Conservation (phyloP, 2,797 vertebrate species). For the Ptychadena robeensis region DNA sequence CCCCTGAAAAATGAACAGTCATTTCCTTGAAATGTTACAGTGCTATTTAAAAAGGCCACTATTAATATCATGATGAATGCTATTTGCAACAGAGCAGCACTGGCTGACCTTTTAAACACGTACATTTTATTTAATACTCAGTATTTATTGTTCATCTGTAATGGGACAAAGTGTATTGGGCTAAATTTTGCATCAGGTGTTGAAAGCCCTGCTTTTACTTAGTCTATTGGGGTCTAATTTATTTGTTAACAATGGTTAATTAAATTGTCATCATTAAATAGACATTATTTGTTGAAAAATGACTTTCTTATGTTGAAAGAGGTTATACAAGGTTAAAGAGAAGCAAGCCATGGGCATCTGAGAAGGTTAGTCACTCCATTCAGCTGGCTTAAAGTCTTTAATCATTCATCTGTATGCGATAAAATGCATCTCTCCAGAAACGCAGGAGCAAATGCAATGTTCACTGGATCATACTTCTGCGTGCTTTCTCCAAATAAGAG, state of each 20-base stretch:
- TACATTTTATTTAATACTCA: conserved; percentile 4
- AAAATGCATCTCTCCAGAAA: conserved; percentile 32
- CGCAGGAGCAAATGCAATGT: conserved; percentile 17
- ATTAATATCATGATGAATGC: conserved; percentile 11
- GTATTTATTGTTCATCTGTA: background rate
- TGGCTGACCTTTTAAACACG: conserved; percentile 9
- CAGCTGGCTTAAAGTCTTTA: conserved; percentile 50
- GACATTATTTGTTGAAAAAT: conserved; percentile 16
- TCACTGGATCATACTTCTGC: conserved; percentile 16
- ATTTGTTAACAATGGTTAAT: conserved; percentile 12
- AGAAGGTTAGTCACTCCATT: conserved; percentile 38
- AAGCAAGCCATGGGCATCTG: conserved; percentile 19
- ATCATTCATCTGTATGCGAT: conserved; percentile 51
- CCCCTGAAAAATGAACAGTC: conserved; percentile 1
- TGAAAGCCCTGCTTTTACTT: background rate
- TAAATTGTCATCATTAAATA: conserved; percentile 5
- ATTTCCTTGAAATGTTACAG: conserved; percentile 15
- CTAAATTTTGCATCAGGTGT: background rate
- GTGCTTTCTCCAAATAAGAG: background rate
- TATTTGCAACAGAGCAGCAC: background rate
- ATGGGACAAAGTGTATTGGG: background rate
- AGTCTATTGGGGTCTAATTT: background rate
- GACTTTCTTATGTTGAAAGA: conserved; percentile 4
- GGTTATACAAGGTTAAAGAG: conserved; percentile 38
- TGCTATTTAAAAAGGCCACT: conserved; percentile 14